Evolutionary conservation across 2,797 vertebrate species (phyloP).

Genomic region (Chromis chromis): DNA sequence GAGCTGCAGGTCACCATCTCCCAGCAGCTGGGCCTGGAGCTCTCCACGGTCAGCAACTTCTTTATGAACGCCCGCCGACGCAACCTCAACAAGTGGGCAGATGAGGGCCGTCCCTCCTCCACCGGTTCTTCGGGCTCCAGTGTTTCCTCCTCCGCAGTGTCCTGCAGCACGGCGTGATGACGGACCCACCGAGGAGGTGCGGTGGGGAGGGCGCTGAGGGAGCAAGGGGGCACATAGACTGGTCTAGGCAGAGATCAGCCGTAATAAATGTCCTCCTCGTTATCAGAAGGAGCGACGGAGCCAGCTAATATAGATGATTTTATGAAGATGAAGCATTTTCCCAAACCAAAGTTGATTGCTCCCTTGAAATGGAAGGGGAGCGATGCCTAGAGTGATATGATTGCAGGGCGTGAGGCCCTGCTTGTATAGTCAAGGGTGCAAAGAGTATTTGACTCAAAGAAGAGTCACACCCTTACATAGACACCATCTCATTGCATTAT

Average conservation of each 20-base stretch:
- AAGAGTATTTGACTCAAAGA: slow-evolving; percentile 69
- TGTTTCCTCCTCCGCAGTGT: slow-evolving; percentile 85
- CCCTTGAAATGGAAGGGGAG: slow-evolving; percentile 71
- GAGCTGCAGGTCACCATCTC: slow-evolving; percentile 91
- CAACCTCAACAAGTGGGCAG: slow-evolving; percentile 90
- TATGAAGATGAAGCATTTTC: slow-evolving; percentile 74
- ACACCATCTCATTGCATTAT: slow-evolving; percentile 77
- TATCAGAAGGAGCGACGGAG: slow-evolving; percentile 78
- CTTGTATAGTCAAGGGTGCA: slow-evolving; percentile 76
- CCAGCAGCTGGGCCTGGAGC: slow-evolving; percentile 90
- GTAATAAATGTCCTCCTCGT: slow-evolving; percentile 78
- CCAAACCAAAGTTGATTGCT: slow-evolving; percentile 78
- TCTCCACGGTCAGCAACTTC: slow-evolving; percentile 92
- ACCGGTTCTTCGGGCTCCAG: slow-evolving; percentile 86
- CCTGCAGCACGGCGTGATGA: slow-evolving; percentile 88
- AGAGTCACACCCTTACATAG: slow-evolving; percentile 74
- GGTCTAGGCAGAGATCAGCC: slow-evolving; percentile 80
- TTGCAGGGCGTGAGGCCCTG: slow-evolving; percentile 68
- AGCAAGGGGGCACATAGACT: slow-evolving; percentile 75
- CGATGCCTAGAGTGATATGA: slow-evolving; percentile 70
- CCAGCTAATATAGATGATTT: slow-evolving; percentile 70
- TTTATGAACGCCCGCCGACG: slow-evolving; percentile 92
- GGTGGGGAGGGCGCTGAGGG: slow-evolving; percentile 52
- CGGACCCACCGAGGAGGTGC: slow-evolving; percentile 32
- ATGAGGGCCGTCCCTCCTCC: slow-evolving; percentile 88